A percentile compares a stretch with the other conserved stretches of the same genome.
These are phyloP conservation scores for Sebastes wilsoni DNA, from an alignment of 2,797 vertebrate genomes.

Conservation along the genomic window DNA sequence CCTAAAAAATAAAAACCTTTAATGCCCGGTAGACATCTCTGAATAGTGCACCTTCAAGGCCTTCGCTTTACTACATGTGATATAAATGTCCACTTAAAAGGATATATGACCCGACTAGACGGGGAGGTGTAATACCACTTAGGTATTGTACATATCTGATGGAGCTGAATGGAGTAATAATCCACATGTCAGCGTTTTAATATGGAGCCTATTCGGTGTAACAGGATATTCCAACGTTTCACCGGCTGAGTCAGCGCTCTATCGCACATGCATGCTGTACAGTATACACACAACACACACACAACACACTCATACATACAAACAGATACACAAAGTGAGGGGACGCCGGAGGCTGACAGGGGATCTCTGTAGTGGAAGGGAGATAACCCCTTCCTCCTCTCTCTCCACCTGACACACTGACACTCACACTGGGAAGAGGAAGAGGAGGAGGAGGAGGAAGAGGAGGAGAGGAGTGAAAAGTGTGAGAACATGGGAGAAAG, in stretches of 20 bases:
- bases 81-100: conserved; percentile 64
- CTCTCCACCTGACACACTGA: conserved; percentile 39
- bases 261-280: conserved; percentile 12
- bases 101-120: conserved; percentile 45
- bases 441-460: neutral
- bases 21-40: conserved; percentile 14
- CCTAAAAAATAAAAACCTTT: conserved; percentile 25
- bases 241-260: conserved; percentile 58
- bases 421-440: conserved; percentile 11
- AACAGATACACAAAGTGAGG: conserved; percentile 21
- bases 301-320: conserved; percentile 9
- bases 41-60: conserved; percentile 52
- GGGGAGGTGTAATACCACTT: conserved; percentile 46
- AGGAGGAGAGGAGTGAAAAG: neutral
- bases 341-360: conserved; percentile 26
- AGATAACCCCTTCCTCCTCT: conserved; percentile 45
- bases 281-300: neutral
- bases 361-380: conserved; percentile 34
- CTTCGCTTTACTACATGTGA: conserved; percentile 38
- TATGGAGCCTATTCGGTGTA: conserved; percentile 42
- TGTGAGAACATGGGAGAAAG: neutral
- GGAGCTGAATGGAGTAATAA: conserved; percentile 65
- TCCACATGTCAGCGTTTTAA: conserved; percentile 68
- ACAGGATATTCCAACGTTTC: conserved; percentile 34
- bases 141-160: conserved; percentile 66